Evolutionary conservation across 2,797 vertebrate genomes (phyloP).

Genomic region (Babyrousa celebensis): DNA sequence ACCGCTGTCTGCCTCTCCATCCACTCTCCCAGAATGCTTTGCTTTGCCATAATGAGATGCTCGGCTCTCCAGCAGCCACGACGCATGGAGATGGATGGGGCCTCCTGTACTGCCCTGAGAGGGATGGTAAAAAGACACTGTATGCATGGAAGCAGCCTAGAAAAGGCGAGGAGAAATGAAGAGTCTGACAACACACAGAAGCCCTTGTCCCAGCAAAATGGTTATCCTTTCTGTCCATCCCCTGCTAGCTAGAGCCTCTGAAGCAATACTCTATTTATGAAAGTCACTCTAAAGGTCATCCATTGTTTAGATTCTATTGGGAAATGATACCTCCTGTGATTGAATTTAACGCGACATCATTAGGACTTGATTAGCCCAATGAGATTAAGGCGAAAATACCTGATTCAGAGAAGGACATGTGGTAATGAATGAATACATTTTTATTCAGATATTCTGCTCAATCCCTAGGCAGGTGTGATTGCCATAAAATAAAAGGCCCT

Average conservation of each 20-base stretch:
- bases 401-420: slow-evolving; percentile 69
- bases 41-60: slow-evolving; percentile 84
- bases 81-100: slow-evolving; percentile 82
- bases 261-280: slow-evolving; percentile 76
- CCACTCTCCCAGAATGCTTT: slow-evolving; percentile 82
- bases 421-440: slow-evolving; percentile 77
- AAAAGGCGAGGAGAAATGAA: slow-evolving; percentile 73
- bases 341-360: slow-evolving; percentile 77
- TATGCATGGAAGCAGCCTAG: slow-evolving; percentile 73
- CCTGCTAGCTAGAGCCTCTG: slow-evolving; percentile 68
- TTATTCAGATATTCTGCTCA: slow-evolving; percentile 78
- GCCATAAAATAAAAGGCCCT: slow-evolving; percentile 70
- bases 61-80: slow-evolving; percentile 52
- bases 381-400: slow-evolving; percentile 70
- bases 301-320: slow-evolving; percentile 82
- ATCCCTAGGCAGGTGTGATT: slow-evolving; percentile 73
- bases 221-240: slow-evolving; percentile 75
- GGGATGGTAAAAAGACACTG: slow-evolving; percentile 79
- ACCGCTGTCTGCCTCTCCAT: slow-evolving; percentile 47
- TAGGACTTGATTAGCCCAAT: slow-evolving; percentile 81
- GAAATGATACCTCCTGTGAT: slow-evolving; percentile 81
- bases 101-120: slow-evolving; percentile 77
- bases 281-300: slow-evolving; percentile 76
- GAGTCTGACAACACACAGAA: slow-evolving; percentile 75
- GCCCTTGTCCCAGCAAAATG: slow-evolving; percentile 76